phyloP scores from a whole-genome alignment of 2,113 vertebrate genomes.

The Eclectus roratus region DNA sequence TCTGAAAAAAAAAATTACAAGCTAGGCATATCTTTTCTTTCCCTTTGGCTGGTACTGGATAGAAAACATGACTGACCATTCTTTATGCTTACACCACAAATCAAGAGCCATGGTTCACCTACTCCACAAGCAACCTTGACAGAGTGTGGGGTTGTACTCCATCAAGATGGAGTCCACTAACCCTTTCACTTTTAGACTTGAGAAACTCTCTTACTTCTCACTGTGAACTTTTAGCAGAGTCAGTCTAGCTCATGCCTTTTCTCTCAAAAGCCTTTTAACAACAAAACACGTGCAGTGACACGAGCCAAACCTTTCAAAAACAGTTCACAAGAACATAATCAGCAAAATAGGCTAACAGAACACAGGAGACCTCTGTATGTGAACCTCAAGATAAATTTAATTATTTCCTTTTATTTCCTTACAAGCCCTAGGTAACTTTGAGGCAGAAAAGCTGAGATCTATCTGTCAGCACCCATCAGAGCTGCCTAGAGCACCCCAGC shows the following conservation, averaged over 20 bases:
- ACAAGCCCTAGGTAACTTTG: not conserved
- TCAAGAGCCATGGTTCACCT: not conserved
- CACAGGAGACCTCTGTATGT: not conserved
- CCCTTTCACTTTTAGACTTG: not conserved
- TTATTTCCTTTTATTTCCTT: not conserved
- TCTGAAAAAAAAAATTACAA: not conserved
- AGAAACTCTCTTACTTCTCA: not conserved
- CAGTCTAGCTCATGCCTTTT: not conserved
- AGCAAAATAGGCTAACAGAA: not conserved
- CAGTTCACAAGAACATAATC: not conserved
- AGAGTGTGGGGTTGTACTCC: not conserved
- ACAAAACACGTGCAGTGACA: not conserved
- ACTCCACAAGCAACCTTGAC: not conserved
- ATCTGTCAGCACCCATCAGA: not conserved
- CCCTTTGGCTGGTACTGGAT: not conserved
- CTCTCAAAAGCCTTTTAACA: not conserved
- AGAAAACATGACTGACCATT: not conserved
- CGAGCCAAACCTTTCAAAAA: not conserved
- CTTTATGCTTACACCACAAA: not conserved
- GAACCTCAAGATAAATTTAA: not conserved
- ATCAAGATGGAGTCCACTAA: not conserved
- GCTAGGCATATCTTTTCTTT: not conserved
- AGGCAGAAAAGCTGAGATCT: not conserved
- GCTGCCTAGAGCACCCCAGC: not conserved
- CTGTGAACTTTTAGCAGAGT: not conserved